A percentile compares a stretch with the other conserved stretches of the same genome.
Evolutionary conservation across 2,113 vertebrate genomes (phyloP).

Genomic region (Ophthalmotilapia sp.): DNA sequence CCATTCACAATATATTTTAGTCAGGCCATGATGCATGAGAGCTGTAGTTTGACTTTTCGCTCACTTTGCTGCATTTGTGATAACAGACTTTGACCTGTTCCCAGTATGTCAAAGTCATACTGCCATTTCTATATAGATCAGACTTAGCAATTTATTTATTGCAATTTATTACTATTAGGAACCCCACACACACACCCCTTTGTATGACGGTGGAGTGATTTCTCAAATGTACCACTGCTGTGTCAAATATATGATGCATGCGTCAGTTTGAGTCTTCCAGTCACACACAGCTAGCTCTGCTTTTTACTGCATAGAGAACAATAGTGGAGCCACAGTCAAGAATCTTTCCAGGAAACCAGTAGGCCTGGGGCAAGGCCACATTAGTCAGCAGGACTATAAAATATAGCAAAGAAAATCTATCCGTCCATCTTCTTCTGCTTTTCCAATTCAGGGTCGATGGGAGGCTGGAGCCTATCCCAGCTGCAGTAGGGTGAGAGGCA

Average conservation of each 20-base stretch:
- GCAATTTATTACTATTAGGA: neutral
- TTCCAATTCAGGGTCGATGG: neutral
- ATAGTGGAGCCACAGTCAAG: neutral
- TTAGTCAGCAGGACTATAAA: neutral
- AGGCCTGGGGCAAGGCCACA: neutral
- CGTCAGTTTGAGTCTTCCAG: neutral
- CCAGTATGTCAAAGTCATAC: neutral
- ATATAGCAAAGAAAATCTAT: neutral
- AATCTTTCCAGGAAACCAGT: neutral
- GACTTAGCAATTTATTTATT: neutral
- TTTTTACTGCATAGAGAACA: neutral
- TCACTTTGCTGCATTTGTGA: accelerated
- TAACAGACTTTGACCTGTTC: neutral
- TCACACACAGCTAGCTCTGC: neutral
- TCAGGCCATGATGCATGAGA: neutral
- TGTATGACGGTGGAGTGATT: neutral
- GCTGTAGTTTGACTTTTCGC: accelerated
- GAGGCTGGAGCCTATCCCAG: neutral
- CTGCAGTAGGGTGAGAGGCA: neutral
- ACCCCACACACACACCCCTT: neutral
- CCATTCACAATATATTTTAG: neutral
- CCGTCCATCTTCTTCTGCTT: neutral
- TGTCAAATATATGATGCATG: neutral
- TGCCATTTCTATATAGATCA: neutral
- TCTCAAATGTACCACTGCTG: neutral